Percentiles rank a stretch among this genome's conserved stretches.
Conservation (phyloP, 2,888 invertebrate species). For the Pollenia angustigena region DNA sequence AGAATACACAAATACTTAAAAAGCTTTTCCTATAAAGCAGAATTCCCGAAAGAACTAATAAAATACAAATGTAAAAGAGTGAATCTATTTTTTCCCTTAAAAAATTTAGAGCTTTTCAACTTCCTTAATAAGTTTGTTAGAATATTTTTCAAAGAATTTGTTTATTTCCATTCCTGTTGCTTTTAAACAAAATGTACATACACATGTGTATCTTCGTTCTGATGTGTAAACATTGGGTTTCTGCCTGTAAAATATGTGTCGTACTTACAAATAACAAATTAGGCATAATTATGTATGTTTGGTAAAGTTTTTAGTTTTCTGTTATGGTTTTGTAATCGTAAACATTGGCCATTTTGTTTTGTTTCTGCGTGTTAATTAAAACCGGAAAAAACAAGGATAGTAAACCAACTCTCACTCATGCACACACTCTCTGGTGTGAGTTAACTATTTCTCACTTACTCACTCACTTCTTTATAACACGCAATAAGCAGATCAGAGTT, state of each 20-base stretch:
- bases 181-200: not conserved
- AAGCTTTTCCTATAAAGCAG: not conserved
- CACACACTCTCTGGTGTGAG: not conserved
- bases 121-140: too few relatives aligned
- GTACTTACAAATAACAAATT: constrained; percentile 9
- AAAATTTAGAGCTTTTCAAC: too few relatives aligned
- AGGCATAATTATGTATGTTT: constrained; percentile 15
- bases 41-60: not conserved
- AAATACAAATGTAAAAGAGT: too few relatives aligned
- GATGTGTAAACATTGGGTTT: not conserved
- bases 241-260: not conserved
- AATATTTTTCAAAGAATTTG: too few relatives aligned
- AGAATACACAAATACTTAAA: not conserved
- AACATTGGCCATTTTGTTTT: not conserved
- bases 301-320: not conserved
- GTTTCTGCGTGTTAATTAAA: constrained; percentile 18
- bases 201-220: not conserved
- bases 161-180: too few relatives aligned
- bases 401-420: not conserved
- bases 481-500: too few relatives aligned
- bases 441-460: too few relatives aligned
- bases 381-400: not conserved
- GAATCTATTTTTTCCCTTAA: too few relatives aligned
- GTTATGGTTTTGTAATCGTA: constrained; percentile 4
- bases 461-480: too few relatives aligned